Base-by-base conservation (phyloP, 2,888 invertebrate genomes). In the Leptothorax acervorum region DNA sequence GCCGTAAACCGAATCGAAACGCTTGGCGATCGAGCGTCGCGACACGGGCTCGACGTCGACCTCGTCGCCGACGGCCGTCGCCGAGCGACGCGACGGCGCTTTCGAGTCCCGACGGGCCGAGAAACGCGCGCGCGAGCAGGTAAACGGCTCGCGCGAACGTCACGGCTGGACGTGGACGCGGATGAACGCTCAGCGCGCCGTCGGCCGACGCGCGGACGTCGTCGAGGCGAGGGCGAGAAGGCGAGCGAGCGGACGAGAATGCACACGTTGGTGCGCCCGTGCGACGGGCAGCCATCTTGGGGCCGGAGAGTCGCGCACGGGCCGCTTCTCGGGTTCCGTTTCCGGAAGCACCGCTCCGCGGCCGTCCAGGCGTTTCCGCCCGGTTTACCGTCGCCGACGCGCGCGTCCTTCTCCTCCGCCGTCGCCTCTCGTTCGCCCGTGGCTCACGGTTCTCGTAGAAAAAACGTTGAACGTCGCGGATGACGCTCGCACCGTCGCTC, bases 261-360 rank as follows among this genome's bases (percentile, higher is more conserved):
- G 48, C 6, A 0, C 35, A 35, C 74, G 91, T 92, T 90, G 91
- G 91, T 90, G 89, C 92, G 89, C 92, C 91, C 92, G 78, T n/a
- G 74, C 79, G 93, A 91, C 93, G 93, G 93, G 94, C 92, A 93
- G 94, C 94, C 94, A 94, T 94, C 91, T 94, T 94, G 94, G 89
- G 87, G 31, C 73, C 63, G 15, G 48, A 71, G 35, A 39, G 35
- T 35, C 35, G 35, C 88, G 86, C 86, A 87, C 89, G 86, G 78
- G 74, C 65, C 87, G 86, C 83, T 76, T 82, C 85, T 84, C 86
- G 81, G 53, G 28, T 63, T 35, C 39, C 63, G 86, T 88, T 88
- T 87, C 84, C 85, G 86, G 35, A 35, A 35, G 35, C 68, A 84
- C 28, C 23, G 53, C 63, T 60, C 68, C 53, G 53, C 57, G 35